A percentile compares a stretch with the other conserved stretches of the same genome.
Conservation (phyloP, 23 tunicate genomes). For the Styela plicata region DNA sequence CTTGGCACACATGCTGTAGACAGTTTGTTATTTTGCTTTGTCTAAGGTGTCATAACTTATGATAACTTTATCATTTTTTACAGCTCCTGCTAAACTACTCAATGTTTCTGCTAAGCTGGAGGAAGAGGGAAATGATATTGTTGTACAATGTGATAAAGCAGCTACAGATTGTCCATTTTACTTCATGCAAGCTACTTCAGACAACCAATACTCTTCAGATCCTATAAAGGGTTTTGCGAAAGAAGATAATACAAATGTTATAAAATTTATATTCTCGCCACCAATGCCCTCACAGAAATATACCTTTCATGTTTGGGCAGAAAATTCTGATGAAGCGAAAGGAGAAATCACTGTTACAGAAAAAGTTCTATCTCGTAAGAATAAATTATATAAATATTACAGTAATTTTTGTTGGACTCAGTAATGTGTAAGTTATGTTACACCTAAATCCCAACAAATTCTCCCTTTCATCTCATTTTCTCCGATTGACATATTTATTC, state of each 20-base stretch:
- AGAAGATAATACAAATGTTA: not conserved
- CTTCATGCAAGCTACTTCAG: not conserved
- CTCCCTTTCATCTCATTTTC: too few species aligned
- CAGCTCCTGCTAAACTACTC: not conserved
- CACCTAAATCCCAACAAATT: too few species aligned
- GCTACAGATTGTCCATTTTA: not conserved
- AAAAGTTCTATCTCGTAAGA: not conserved
- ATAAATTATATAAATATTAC: too few species aligned
- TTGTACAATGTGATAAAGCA: not conserved
- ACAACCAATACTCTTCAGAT: not conserved
- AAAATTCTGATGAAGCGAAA: not conserved
- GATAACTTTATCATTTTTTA: not conserved
- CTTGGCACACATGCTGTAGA: too few species aligned
- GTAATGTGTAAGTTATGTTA: too few species aligned
- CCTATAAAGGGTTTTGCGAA: not conserved
- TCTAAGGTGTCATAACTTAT: too few species aligned
- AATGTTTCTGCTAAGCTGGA: not conserved
- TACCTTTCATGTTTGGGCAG: not conserved
- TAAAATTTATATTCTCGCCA: not conserved
- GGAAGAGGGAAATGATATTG: not conserved
- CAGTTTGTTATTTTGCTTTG: too few species aligned
- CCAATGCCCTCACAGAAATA: not conserved
- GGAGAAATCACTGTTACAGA: not conserved
- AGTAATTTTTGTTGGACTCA: too few species aligned
- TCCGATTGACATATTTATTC: too few species aligned